Percentiles rank a stretch among this genome's conserved stretches.
Conservation (phyloP, 2,113 vertebrate species). For the Apodemus sylvaticus region DNA sequence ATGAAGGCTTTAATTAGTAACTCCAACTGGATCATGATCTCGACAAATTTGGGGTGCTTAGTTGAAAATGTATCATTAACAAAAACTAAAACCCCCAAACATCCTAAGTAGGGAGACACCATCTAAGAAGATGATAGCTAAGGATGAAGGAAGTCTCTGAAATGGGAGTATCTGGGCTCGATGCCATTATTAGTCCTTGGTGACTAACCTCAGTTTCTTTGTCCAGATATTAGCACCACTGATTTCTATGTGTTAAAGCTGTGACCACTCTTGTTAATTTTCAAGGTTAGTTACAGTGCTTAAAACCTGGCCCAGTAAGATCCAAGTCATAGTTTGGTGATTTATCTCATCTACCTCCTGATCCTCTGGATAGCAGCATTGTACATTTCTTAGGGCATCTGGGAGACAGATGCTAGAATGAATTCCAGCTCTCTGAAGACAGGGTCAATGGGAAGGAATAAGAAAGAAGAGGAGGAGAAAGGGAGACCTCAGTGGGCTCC, state of each 20-base stretch:
- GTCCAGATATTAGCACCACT: background rate
- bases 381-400: background rate
- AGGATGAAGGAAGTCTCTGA: background rate
- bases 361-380: background rate
- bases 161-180: background rate
- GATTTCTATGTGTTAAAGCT: background rate
- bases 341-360: background rate
- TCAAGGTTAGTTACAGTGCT: background rate
- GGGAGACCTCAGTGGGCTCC: background rate
- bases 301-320: background rate
- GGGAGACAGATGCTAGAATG: background rate
- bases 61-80: background rate
- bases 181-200: background rate
- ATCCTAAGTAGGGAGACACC: background rate
- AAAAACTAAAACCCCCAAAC: background rate
- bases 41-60: background rate
- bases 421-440: background rate
- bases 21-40: background rate
- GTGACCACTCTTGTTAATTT: background rate
- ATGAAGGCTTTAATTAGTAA: background rate
- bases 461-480: background rate
- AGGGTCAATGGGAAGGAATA: background rate
- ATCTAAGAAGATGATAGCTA: background rate
- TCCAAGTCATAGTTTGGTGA: background rate
- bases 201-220: background rate